These are phyloP conservation scores for Pterobdella sp. DNA, from an alignment of 2,888 invertebrate species.

Conservation along the genomic window DNA sequence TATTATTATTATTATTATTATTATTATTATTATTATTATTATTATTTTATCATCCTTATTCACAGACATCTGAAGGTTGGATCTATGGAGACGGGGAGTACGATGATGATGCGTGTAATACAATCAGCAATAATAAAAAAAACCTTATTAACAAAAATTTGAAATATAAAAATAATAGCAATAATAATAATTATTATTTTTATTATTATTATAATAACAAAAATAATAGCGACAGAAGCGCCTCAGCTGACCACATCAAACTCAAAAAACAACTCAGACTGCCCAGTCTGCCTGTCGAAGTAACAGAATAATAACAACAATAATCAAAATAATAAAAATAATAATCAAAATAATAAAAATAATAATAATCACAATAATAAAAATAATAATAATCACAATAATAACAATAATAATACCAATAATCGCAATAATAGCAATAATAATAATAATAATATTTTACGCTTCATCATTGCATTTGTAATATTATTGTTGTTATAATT, in stretches of 20 bases:
- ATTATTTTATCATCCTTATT: background rate
- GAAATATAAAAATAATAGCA: background rate
- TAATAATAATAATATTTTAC: background rate
- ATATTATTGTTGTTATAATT: background rate
- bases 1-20: conserved; percentile 3
- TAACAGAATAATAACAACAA: background rate
- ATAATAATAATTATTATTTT: conserved; percentile 6
- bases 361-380: background rate
- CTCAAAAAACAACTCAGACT: background rate
- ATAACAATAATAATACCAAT: background rate
- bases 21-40: background rate
- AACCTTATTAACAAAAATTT: background rate
- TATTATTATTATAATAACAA: background rate
- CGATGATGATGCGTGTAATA: conserved; percentile 11
- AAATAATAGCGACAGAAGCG: background rate
- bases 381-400: conserved; percentile 3
- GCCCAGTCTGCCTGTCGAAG: background rate
- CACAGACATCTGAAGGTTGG: background rate
- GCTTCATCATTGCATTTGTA: background rate
- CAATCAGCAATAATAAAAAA: background rate
- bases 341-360: background rate
- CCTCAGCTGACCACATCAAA: background rate
- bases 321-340: background rate
- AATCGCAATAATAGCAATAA: background rate
- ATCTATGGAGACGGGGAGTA: background rate